These are phyloP conservation scores for Apamea crenata DNA, from an alignment of 2,888 invertebrate genomes.

Conservation along the genomic window DNA sequence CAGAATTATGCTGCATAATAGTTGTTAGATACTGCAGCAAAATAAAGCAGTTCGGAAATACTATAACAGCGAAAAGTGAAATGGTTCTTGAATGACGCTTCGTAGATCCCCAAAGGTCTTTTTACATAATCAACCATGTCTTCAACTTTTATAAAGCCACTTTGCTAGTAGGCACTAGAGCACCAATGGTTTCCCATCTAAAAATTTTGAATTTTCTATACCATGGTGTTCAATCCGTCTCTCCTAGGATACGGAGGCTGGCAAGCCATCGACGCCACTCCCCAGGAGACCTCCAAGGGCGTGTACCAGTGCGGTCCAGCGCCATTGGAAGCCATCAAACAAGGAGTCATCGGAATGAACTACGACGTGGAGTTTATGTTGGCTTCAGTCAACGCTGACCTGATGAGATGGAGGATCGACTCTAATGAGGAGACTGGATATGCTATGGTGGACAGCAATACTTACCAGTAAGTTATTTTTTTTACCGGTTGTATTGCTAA, in stretches of 20 bases:
- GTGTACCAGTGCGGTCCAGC: slow-evolving; percentile 95
- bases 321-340: slow-evolving; percentile 94
- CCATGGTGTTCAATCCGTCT: not conserved
- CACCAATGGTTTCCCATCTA: not conserved
- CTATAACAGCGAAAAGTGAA: not conserved
- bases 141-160: not conserved
- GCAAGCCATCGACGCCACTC: slow-evolving; percentile 97
- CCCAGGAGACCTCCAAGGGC: slow-evolving; percentile 94
- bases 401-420: slow-evolving; percentile 94
- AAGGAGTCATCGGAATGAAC: slow-evolving; percentile 93
- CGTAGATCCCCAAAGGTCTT: no score
- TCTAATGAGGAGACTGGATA: slow-evolving; percentile 91
- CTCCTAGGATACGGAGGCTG: slow-evolving; percentile 95
- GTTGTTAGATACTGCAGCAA: not conserved
- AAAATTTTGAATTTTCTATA: not conserved
- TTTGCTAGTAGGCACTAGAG: not conserved
- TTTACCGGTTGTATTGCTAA: not conserved
- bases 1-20: no score
- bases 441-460: slow-evolving; percentile 93
- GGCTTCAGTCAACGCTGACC: slow-evolving; percentile 95
- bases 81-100: not conserved
- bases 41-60: not conserved
- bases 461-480: slow-evolving; percentile 91
- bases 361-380: slow-evolving; percentile 95
- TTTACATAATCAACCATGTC: not conserved